Evolutionary conservation across 2,797 vertebrate species (phyloP), one percentile per base, ranked within the genome.

Genomic region (Danio tinwini): DNA sequence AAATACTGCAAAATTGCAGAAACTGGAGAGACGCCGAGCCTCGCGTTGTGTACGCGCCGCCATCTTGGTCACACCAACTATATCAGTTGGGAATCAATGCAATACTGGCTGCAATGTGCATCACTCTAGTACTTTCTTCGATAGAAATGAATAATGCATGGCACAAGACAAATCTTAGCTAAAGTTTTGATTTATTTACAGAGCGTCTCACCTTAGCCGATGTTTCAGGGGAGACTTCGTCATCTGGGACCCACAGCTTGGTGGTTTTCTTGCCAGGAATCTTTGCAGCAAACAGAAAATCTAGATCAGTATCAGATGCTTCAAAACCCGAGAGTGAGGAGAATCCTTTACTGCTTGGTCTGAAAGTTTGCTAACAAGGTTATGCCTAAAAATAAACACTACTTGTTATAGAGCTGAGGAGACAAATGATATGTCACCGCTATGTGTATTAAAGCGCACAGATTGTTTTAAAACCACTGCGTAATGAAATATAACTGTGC

Each of bases 211-310:
- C 98, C 95, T 99, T 99, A 13, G 97, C 96, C 88, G 97, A 92
- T 0, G 97, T 99, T 90, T 99, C 98, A 1, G 95, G 94, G 68
- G 96, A 98, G 44, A 99, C 97, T 91, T 99, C 98, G 61, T 99
- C 98, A 93, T 98, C 97, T 14, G 97, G 92, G 59, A 96, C 96
- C 98, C 97, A 98, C 70, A 98, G 96, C 82, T 99, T 98, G 80
- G 96, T 97, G 5, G 97, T 98, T 91, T 99, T 99, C 90, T 98
- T 99, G n/a, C 97, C 97, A 81, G 96, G 95, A 89, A 95, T 90
- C 98, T 99, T 87, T 2, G 74, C 88, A 88, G 88, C 40, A 71
- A 63, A 87, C 17, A 80, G 0, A 67, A 44, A 65, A 44, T 29
- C 11, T 76, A 21, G 16, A 74, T 78, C 40, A 81, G 11, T 74